Evolutionary conservation across 2,113 vertebrate species (phyloP), one percentile per base, ranked within the genome.

Genomic region (Gallinago media): DNA sequence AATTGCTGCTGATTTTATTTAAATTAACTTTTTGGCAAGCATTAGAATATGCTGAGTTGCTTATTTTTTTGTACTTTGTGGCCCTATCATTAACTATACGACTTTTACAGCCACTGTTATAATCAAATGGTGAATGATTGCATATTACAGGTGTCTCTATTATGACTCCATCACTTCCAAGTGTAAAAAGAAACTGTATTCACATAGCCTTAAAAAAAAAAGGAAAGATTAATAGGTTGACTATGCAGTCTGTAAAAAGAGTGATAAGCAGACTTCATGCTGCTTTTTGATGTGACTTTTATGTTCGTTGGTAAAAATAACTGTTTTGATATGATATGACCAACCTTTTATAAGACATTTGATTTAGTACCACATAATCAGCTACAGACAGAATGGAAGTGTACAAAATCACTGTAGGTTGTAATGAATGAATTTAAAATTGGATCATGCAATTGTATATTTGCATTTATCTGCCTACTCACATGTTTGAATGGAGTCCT

Each of bases 1-100:
- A 97, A 95, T 91, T 85, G 82, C 94, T 86, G 73, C 31, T 96
- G 78, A 94, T 96, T 94, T 96, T 92, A 74, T 96, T 85, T 83
- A 89, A 94, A 94, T 83, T 90, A 88, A 73, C 11, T 77, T 78
- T 83, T 94, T 96, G 95, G 84, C 94, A 95, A 44, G 34, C n/a
- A 25, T 21, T 59, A 23, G 66, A 84, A 77, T 83, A 89, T 65
- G 26, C 63, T 36, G 67, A 94, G 47, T 71, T 86, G 76, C 42
- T 80, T 92, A 31, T n/a, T 71, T 83, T 93, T 93, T 92, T 66
- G 11, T 79, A 19, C 10, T 78, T 6, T 50, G 27, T 72, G n/a
- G 27, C 13, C 27, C 25, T 75, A 15, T 54, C 31, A 38, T 80
- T 81, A n/a, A 0, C 0, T 54, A 42, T 49, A 55, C 12, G 6